Evolutionary conservation across 2,113 vertebrate genomes (phyloP).

Genomic region (Cyphomyrus plagiostoma): DNA sequence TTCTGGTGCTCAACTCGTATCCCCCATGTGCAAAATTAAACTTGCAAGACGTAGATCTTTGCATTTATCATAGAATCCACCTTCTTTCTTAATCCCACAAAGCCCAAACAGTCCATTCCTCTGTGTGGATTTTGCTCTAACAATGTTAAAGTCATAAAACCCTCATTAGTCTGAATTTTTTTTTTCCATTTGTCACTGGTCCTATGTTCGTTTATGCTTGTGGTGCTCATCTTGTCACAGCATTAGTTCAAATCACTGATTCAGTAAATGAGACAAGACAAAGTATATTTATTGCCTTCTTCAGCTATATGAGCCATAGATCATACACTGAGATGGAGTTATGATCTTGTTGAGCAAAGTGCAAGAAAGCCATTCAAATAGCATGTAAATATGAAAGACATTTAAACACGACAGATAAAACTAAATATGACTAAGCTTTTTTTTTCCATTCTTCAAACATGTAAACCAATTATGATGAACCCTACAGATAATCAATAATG

Average conservation of each 20-base stretch:
- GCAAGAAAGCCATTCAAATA: not conserved
- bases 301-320: not conserved
- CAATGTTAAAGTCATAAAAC: not conserved
- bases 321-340: not conserved
- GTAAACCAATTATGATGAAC: not conserved
- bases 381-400: not conserved
- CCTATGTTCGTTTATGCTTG: not conserved
- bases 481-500: constrained; percentile 4
- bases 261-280: not conserved
- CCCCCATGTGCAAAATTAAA: not conserved
- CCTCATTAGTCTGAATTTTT: not conserved
- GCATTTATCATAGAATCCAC: not conserved
- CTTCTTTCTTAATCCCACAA: not conserved
- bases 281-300: not conserved
- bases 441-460: not conserved
- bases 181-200: not conserved
- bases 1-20: not conserved
- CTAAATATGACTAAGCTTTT: not conserved
- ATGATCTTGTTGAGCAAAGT: not conserved
- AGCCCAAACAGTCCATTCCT: not conserved
- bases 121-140: not conserved
- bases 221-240: not conserved
- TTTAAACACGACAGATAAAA: not conserved
- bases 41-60: not conserved
- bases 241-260: not conserved